phyloP scores from a whole-genome alignment of 2,113 vertebrate genomes.

The Misgurnus mizolepis region DNA sequence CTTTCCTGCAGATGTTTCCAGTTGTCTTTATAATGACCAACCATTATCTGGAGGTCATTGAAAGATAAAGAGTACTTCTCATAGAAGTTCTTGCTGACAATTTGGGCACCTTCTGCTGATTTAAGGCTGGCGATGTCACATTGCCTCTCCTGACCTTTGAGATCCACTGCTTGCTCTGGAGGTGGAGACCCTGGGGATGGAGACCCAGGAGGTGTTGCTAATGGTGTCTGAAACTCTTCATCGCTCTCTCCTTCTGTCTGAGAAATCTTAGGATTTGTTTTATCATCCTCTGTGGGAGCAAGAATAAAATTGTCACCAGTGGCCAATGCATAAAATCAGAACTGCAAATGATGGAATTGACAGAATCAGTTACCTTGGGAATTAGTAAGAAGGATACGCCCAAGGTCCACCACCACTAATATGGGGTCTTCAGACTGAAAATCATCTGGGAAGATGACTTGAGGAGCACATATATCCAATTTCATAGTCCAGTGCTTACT shows the following conservation, averaged over 20 bases:
- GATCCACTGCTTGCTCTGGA: slow-evolving; percentile 71
- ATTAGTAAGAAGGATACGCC: slow-evolving; percentile 93
- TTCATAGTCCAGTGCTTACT: slow-evolving; percentile 94
- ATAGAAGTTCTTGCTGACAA: slow-evolving; percentile 86
- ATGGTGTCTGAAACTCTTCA: slow-evolving; percentile 94
- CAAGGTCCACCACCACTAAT: slow-evolving; percentile 92
- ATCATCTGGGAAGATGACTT: slow-evolving; percentile 96
- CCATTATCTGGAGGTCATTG: slow-evolving; percentile 98
- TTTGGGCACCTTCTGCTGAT: slow-evolving; percentile 71
- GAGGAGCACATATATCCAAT: slow-evolving; percentile 96
- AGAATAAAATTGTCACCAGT: neutral
- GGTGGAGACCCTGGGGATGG: slow-evolving; percentile 78
- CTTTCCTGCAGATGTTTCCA: slow-evolving; percentile 96
- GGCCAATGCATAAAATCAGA: neutral
- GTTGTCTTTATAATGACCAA: slow-evolving; percentile 91
- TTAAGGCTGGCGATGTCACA: slow-evolving; percentile 61
- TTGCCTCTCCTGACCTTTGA: slow-evolving; percentile 63
- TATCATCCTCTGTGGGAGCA: slow-evolving; percentile 72
- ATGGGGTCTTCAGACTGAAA: slow-evolving; percentile 91
- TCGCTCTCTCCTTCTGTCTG: slow-evolving; percentile 85
- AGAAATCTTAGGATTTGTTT: slow-evolving; percentile 66
- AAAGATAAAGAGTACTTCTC: slow-evolving; percentile 93
- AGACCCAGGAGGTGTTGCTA: slow-evolving; percentile 88
- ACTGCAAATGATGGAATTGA: neutral
- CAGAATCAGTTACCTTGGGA: slow-evolving; percentile 82